Evolutionary conservation across 1,140 invertebrate genomes (phyloP), one percentile per base, ranked within the genome.

Genomic region (Drosophila mauritiana): DNA sequence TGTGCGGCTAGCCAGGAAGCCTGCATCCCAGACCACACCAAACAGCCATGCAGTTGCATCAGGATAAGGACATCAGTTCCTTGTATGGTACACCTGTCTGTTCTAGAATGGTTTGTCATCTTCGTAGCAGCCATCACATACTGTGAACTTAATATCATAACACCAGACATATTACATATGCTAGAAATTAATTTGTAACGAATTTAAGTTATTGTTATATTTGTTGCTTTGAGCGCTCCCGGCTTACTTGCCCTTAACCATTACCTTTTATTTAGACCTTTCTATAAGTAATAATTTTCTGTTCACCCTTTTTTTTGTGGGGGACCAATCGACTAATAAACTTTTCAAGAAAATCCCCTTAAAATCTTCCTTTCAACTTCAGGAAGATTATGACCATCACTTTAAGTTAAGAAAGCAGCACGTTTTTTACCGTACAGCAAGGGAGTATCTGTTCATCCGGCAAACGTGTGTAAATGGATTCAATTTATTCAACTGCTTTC

Each of bases 371-470:
- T 67, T 75, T 76, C 45, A 62, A 45, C 61, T 73, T 79, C 51
- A 17, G 22, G 54, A 46, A 63, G 55, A 51, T 75, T 81, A 77
- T 49, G 65, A 55, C 63, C 56, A 56, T 63, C 62, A 69, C 68
- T 85, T 82, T 49, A 63, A 80, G 57, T 43, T 46, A 81, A 73
- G 39, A 74, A 61, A 45, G 52, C 67, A 46, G 46, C 62, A 63
- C 69, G 52, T 69, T 79, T 89, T 83, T 51, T 11, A 4, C 3
- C 2, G 15, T 17, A 6, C 2, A 12, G 4, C 6, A 20, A 51
- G 6, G 3, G 31, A 13, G 45, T 25, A 48, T 27, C 3, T 43
- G 22, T 0, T 10, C 22, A 25, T n/a, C 7, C 20, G 20, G 0
- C 43, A 7, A 46, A 22, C 3, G 11, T 0, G 2, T 22, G 17